A percentile compares a stretch with the other conserved stretches of the same genome.
These are phyloP conservation scores for Corynorhinus townsendii DNA, from an alignment of 2,113 vertebrate genomes.

Conservation along the genomic window DNA sequence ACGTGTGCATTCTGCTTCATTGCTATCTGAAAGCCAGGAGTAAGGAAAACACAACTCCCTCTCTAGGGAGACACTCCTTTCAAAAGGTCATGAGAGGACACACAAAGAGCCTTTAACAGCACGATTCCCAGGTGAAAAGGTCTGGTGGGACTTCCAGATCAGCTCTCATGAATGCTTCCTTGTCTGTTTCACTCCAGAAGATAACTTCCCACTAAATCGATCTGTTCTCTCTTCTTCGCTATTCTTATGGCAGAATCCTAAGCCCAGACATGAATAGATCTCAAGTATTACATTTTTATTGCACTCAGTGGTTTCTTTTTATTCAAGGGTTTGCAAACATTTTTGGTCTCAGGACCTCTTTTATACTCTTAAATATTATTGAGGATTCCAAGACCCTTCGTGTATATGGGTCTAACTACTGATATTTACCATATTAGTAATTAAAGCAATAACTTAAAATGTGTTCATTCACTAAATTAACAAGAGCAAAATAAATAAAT, in stretches of 20 bases:
- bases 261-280: background rate
- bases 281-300: background rate
- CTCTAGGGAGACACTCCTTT: background rate
- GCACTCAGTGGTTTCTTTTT: background rate
- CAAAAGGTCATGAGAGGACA: background rate
- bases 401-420: background rate
- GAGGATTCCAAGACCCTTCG: background rate
- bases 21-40: background rate
- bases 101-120: background rate
- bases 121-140: background rate
- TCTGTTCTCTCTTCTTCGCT: background rate
- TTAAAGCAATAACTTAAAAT: background rate
- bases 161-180: background rate
- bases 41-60: background rate
- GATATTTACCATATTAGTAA: background rate
- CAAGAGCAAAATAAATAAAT: background rate
- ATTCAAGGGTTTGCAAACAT: background rate
- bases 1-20: background rate
- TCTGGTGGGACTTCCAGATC: background rate
- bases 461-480: slow-evolving; percentile 1
- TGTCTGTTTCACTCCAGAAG: background rate
- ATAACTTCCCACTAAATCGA: background rate
- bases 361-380: background rate
- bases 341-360: background rate
- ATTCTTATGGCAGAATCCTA: background rate